Conservation (phyloP, 2,797 vertebrate genomes). For the Onychomys leucogaster region DNA sequence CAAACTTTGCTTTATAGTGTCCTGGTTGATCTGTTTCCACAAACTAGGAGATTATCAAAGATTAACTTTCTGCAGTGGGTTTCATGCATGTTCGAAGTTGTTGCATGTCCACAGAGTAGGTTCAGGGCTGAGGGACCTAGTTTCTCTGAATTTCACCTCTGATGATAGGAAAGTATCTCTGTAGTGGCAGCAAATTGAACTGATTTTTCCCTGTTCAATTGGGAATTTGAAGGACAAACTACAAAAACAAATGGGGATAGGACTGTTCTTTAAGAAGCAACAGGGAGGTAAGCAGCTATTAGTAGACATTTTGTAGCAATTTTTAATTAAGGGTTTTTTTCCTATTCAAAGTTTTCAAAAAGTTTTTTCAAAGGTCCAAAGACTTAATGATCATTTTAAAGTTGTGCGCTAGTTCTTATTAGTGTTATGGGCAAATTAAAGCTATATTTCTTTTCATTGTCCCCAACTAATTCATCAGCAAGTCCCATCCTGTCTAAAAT, state of each 20-base stretch:
- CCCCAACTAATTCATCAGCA: neutral
- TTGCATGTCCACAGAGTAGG: neutral
- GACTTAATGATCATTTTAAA: neutral
- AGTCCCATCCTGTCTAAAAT: neutral
- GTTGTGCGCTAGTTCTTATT: neutral
- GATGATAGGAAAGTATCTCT: neutral
- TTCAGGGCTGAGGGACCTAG: neutral
- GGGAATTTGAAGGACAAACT: slow-evolving; percentile 45
- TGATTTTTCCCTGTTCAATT: neutral
- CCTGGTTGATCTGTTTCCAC: slow-evolving; percentile 15
- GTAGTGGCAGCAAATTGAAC: slow-evolving; percentile 17
- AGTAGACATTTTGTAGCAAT: neutral
- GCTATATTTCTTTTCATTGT: neutral
- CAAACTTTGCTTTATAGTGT: neutral
- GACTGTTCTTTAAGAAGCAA: neutral
- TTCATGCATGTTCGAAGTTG: neutral
- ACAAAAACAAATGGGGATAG: slow-evolving; percentile 5
- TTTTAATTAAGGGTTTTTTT: slow-evolving; percentile 10
- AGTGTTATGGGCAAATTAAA: slow-evolving; percentile 23
- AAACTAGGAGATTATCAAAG: slow-evolving; percentile 32
- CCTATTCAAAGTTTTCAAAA: slow-evolving; percentile 36
- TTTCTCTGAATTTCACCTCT: slow-evolving; percentile 49
- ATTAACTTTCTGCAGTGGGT: slow-evolving; percentile 14
- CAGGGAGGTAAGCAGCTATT: neutral
- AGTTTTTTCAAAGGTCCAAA: neutral